Evolutionary conservation across 2,797 vertebrate species (phyloP), one percentile per base, ranked within the genome.

Genomic region (Gouania willdenowi): DNA sequence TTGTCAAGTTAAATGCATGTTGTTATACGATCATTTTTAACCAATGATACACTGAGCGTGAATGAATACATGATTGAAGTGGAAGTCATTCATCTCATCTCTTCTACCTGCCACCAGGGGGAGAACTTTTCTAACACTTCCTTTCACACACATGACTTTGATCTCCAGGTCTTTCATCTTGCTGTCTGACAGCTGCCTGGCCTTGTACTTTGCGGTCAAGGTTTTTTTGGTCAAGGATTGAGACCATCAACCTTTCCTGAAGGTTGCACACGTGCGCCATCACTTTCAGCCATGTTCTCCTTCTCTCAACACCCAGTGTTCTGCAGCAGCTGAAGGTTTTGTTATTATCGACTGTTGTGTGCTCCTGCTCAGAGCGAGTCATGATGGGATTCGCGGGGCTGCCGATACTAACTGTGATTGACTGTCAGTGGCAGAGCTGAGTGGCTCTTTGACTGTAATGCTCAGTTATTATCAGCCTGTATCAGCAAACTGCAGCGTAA

Each of bases 21-120:
- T n/a, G n/a, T n/a, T n/a, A n/a, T n/a, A n/a, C n/a, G n/a, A n/a
- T n/a, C n/a, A n/a, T n/a, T n/a, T n/a, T n/a, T n/a, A n/a, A n/a
- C n/a, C n/a, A n/a, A n/a, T n/a, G n/a, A n/a, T n/a, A n/a, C n/a
- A n/a, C n/a, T n/a, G n/a, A n/a, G n/a, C n/a, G n/a, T n/a, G n/a
- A n/a, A n/a, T n/a, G n/a, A n/a, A n/a, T n/a, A n/a, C n/a, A n/a
- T n/a, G n/a, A n/a, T n/a, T n/a, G n/a, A n/a, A n/a, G n/a, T n/a
- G n/a, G n/a, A n/a, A n/a, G n/a, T n/a, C n/a, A n/a, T n/a, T n/a
- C n/a, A n/a, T n/a, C n/a, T n/a, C n/a, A n/a, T n/a, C n/a, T n/a
- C 63, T 25, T 5, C 5, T 4, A 3, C 24, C 34, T 4, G 22
- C 83, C 85, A 87, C 79, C 42, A 85, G 84, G 70, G 81, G 83